Evolutionary conservation across 2,888 invertebrate species (phyloP), one percentile per base, ranked within the genome.

Genomic region (Xestia sexstrigata): DNA sequence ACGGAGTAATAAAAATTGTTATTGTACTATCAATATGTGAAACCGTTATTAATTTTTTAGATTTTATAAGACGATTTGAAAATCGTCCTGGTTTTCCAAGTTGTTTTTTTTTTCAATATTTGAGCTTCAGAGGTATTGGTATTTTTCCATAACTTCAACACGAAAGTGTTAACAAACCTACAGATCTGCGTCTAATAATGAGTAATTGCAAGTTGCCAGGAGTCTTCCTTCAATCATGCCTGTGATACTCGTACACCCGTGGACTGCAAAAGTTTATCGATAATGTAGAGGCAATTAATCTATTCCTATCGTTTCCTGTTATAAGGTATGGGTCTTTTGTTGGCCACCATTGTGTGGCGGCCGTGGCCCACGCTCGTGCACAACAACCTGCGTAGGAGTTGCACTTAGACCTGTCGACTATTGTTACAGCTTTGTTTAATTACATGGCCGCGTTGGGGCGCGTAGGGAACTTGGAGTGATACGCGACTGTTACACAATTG

Each of bases 381-480:
- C 78, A 76, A 75, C 68, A 69, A 58, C 58, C 75, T 77, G 88
- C 83, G 87, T 87, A 63, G 87, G 87, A 81, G 88, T 49, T 60
- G 77, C 79, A 82, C 84, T 85, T 85, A 85, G 82, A 52, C 79
- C 75, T 45, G 58, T 63, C 85, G 79, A 76, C 73, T 82, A 85
- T 84, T 82, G 84, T 85, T 84, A 79, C 85, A 73, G 85, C 85
- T 70, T 82, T 78, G 82, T 85, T 82, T 84, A 84, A 84, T 84
- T 84, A 84, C 82, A 82, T 49, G 35, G 63, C 66, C 30, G 67
- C 52, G 49, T 74, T 60, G 17, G 15, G 1, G 15, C 17, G 26
- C 30, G 30, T 30, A 23, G 42, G 49, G 58, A 60, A 74, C 70
- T 73, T 55, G 39, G 23, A 79, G 63, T 81, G 58, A 81, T 76